Evolutionary conservation across 2,888 invertebrate species (phyloP), one percentile per base, ranked within the genome.

Genomic region (Troides oblongomaculatus): DNA sequence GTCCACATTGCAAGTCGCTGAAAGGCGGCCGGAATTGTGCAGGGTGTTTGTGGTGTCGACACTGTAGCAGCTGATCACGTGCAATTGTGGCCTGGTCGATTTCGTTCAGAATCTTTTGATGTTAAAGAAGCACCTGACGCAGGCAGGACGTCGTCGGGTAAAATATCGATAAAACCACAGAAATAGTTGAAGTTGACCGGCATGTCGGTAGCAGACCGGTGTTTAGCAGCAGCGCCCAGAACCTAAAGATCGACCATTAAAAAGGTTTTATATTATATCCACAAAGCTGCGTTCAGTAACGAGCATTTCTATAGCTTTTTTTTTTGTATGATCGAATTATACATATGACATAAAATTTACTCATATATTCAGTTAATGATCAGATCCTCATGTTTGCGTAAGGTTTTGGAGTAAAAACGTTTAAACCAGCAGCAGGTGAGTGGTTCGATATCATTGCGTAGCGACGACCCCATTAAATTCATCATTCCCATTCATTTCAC

Each of bases 91-190:
- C 5, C 5, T 30, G 3, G 30, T 30, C 30, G 30, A 3, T 59
- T 59, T 8, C 17, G 1, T 30, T 23, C 12, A 59, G 59, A n/a
- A 4, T 5, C 7, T 59, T 23, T 59, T 59, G 23, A 59, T 59
- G 10, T 59, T 59, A 57, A 57, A 57, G 57, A 10, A n/a, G 57
- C 21, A 57, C 57, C 57, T 57, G 18, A n/a, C 23, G n/a, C 57
- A n/a, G n/a, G n/a, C 21, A 57, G 57, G 21, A 17, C 57, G 25
- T 59, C 10, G 21, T 21, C 21, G 21, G 21, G 21, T 17, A n/a
- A 59, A 25, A 59, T 30, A 2, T 14, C 59, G 25, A 59, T 59
- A 25, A 59, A 59, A 25, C 25, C 25, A 59, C 30, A 25, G 59
- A 59, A 59, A 59, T 57, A n/a, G 4, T 21, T 1, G 21, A 57